These are phyloP conservation scores for Gari tellinella DNA, from an alignment of 2,888 invertebrate species.

Conservation along the genomic window DNA sequence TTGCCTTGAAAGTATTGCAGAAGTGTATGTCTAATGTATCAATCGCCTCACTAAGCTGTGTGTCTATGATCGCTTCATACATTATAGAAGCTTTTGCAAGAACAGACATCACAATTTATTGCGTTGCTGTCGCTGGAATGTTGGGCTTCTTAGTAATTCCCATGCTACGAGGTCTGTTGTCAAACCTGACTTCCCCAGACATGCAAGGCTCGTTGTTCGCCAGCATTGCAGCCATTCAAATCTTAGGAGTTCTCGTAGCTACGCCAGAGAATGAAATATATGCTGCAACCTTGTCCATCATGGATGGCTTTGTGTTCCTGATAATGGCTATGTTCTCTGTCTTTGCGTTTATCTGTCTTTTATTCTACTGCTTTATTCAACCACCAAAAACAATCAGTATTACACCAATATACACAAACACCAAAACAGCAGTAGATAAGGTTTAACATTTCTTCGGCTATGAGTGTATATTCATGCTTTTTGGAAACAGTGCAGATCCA, in stretches of 20 bases:
- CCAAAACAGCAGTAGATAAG: too few relatives aligned
- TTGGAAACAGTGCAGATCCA: too few relatives aligned
- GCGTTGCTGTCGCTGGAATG: conserved; percentile 34
- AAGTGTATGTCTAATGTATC: conserved; percentile 35
- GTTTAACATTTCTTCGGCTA: too few relatives aligned
- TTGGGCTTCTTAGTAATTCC: conserved; percentile 42
- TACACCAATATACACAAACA: too few relatives aligned
- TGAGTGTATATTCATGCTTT: too few relatives aligned
- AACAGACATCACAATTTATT: conserved; percentile 34
- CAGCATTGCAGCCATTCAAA: conserved; percentile 38
- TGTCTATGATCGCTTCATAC: conserved; percentile 29
- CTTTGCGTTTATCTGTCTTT: conserved; percentile 22
- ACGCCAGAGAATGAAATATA: conserved; percentile 36
- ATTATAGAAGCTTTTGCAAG: conserved; percentile 37
- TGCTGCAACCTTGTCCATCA: conserved; percentile 33
- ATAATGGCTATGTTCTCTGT: conserved; percentile 37
- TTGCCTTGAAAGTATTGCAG: conserved; percentile 29
- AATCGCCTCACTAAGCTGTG: conserved; percentile 33
- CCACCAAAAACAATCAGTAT: background rate
- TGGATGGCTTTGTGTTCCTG: conserved; percentile 52
- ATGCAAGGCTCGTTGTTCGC: conserved; percentile 55
- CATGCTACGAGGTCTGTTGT: conserved; percentile 56
- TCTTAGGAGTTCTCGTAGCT: conserved; percentile 20
- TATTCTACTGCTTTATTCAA: conserved; percentile 30
- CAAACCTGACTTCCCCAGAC: conserved; percentile 31